Evolutionary conservation across 2,888 invertebrate species (phyloP).

Genomic region (Erpobdella octoculata): DNA sequence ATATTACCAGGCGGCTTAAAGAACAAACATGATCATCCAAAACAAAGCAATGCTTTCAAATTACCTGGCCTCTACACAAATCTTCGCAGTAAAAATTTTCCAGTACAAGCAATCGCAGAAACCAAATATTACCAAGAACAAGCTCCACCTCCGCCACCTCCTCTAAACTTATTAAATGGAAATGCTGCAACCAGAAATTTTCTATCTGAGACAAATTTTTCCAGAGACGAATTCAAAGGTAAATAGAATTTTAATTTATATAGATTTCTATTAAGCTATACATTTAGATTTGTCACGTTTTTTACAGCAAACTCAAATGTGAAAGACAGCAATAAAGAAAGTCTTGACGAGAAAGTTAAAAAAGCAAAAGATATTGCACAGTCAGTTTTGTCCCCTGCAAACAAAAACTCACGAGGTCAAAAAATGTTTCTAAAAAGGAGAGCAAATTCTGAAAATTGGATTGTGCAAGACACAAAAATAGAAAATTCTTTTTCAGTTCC

Average conservation of each 20-base stretch:
- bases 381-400: constrained; percentile 26
- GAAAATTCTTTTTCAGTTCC: too few relatives aligned
- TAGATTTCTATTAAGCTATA: neutral
- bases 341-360: constrained; percentile 18
- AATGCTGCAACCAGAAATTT: neutral
- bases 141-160: constrained; percentile 26
- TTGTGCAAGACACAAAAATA: constrained; percentile 19
- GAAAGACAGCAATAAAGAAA: neutral
- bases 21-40: too few relatives aligned
- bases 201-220: too few relatives aligned
- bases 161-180: neutral
- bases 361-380: constrained; percentile 25
- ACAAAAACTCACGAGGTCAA: constrained; percentile 26
- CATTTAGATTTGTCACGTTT: neutral
- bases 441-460: constrained; percentile 26
- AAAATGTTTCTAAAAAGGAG: constrained; percentile 25
- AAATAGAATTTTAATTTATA: neutral
- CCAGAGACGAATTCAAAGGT: neutral
- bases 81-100: too few relatives aligned
- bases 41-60: too few relatives aligned
- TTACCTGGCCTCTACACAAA: too few relatives aligned
- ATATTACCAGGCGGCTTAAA: too few relatives aligned
- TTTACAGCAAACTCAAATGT: neutral
- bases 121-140: neutral
- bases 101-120: neutral